Base-by-base conservation (phyloP, 92 coral and sea anemone species). In the Palythoa grandis region DNA sequence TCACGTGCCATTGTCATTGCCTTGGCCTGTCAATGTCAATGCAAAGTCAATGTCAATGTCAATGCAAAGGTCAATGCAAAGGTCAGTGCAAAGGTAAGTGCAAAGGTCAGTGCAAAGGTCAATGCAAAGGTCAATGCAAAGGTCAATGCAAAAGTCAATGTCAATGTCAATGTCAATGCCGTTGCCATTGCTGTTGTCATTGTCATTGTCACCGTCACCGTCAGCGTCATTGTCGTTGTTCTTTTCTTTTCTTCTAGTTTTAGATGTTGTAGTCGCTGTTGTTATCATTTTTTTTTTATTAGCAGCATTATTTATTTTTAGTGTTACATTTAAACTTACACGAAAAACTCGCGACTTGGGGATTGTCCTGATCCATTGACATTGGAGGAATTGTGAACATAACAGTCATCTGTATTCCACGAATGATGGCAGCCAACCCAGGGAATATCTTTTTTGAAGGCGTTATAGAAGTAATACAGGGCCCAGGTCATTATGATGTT, bases 401-500 rank as follows among this genome's bases (percentile, higher is more conserved):
- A 89, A 40, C 97, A 95, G 56, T 93, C 79, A 0, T 86, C 78
- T 20, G 96, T 91, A 79, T 95, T 95, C 98, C 98, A 95, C 0
- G 83, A 65, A 70, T 95, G 97, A 76, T 88, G 83, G 65, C 98
- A 95, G 9, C 95, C 98, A 38, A 92, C 94, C 98, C 98, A 95
- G 15, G 98, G 98, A 17, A 95, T 83, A 35, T 94, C 94, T 22
- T 87, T 68, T 82, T 84, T 89, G 92, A 95, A 94, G 5, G 98
- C 91, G 52, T 89, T 84, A 86, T 90, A 93, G 71, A 95, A 88
- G 87, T 90, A 95, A 60, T 89, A 92, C 37, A 94, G 58, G 25
- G 96, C 91, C 98, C 98, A 95, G 25, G 98, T 94, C 86, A 95
- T 83, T 88, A 95, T 95, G 52, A 95, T 95, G 78, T 95, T 95